Evolutionary conservation across 2,888 invertebrate genomes (phyloP).

Genomic region (Tenthredo scrophulariae): DNA sequence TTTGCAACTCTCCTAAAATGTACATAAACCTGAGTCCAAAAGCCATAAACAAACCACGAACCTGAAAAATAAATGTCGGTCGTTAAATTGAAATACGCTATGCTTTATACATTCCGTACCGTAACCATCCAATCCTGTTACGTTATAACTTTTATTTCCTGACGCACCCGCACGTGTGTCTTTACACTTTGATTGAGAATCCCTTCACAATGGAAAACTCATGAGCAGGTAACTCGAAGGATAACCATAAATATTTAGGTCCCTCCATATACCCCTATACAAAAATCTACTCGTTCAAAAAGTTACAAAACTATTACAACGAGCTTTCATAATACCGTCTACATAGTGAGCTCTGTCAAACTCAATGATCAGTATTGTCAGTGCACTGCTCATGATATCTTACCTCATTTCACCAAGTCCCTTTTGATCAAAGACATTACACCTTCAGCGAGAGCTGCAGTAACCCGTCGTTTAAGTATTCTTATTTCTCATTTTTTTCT

Average conservation of each 20-base stretch:
- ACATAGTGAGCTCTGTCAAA: not conserved
- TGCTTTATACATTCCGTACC: constrained; percentile 41
- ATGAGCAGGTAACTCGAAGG: constrained; percentile 2
- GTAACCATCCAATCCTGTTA: constrained; percentile 39
- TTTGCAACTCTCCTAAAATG: constrained; percentile 27
- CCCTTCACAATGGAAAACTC: constrained; percentile 25
- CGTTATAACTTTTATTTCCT: constrained; percentile 40
- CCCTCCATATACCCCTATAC: not conserved
- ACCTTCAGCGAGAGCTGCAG: not conserved
- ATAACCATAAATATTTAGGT: constrained; percentile 24
- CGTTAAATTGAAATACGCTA: constrained; percentile 51
- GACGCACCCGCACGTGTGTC: constrained; percentile 24
- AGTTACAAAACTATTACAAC: not conserved
- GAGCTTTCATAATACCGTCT: not conserved
- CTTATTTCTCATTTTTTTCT: not conserved
- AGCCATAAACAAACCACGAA: constrained; percentile 40
- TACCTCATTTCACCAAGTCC: not conserved
- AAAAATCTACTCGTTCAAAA: not conserved
- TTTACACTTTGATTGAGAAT: constrained; percentile 47
- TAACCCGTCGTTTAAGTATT: not conserved
- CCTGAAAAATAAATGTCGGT: constrained; percentile 47
- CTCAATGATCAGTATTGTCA: not conserved
- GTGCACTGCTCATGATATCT: not conserved
- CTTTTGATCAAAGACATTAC: not conserved
- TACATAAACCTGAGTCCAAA: constrained; percentile 29